These are phyloP conservation scores for Argyrosomus japonicus DNA, from an alignment of 2,113 vertebrate genomes.

Conservation along the genomic window DNA sequence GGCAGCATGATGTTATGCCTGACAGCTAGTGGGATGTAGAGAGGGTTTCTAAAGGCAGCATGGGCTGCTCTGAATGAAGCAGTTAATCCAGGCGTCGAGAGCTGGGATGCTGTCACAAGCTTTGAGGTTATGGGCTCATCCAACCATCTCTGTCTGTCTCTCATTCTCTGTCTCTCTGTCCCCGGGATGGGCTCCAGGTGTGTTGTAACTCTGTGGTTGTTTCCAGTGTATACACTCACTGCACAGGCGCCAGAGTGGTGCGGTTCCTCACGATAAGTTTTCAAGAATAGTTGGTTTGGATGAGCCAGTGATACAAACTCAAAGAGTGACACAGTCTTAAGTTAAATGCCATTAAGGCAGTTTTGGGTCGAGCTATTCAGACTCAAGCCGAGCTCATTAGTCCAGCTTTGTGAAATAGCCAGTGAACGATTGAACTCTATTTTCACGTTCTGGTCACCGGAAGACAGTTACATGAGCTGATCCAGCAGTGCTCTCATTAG, in stretches of 20 bases:
- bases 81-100: constrained; percentile 33
- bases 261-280: constrained; percentile 45
- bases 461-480: neutral
- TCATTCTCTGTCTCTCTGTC: constrained; percentile 22
- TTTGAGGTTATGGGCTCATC: constrained; percentile 53
- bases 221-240: constrained; percentile 45
- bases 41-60: constrained; percentile 44
- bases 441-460: neutral
- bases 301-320: constrained; percentile 20
- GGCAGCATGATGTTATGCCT: constrained; percentile 56
- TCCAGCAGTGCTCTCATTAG: neutral
- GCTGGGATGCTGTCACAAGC: constrained; percentile 41
- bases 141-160: constrained; percentile 27
- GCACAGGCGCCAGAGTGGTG: constrained; percentile 55
- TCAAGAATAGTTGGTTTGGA: constrained; percentile 59
- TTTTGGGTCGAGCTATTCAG: neutral
- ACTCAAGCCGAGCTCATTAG: neutral
- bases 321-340: neutral
- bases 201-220: constrained; percentile 68
- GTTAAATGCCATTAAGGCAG: constrained; percentile 13
- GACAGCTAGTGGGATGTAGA: constrained; percentile 53
- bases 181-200: constrained; percentile 66
- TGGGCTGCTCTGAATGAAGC: constrained; percentile 21
- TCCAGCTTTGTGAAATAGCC: neutral
- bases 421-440: neutral